Evolutionary conservation across 2,113 vertebrate species (phyloP), one percentile per base, ranked within the genome.

Genomic region (Hippocampus guttulatus): DNA sequence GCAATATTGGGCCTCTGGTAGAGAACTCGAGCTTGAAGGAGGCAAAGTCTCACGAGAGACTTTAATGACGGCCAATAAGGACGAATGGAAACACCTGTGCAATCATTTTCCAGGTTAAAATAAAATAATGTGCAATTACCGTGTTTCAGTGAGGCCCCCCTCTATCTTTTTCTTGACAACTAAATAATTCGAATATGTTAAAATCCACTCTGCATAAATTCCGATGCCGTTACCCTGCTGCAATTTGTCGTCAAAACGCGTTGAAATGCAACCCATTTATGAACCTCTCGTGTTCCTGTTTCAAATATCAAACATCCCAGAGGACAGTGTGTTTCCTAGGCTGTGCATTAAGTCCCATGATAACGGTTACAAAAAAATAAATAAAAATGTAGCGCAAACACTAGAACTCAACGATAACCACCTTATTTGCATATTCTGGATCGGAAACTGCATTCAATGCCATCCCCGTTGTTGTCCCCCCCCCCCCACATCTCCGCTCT

Each of bases 401-500:
- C 40, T 51, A 65, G 47, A 84, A 77, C 83, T 87, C 78, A 87
- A 82, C 75, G 74, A 64, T 79, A 88, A 81, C 74, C 70, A 47
- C 70, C 16, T 60, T 69, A 88, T 91, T 91, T 90, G 71, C 87
- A 91, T 92, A 79, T 83, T 60, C 51, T 70, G 82, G 79, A 85
- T 87, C 78, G 84, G 75, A 87, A 81, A 75, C 60, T 33, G 70
- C 76, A 79, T 81, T 80, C 78, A 75, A 73, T 72, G 76, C 71
- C 49, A 70, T 75, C 82, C 83, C 78, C 80, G 68, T 89, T 84
- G 88, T 64, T 47, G 8, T 33, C 18, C 18, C 27, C 18, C 25
- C 15, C 14, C 9, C 18, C 8, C 16, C 33, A 80, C 85, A 43
- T 76, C 76, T 75, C 49, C 18, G 3, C 73, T 81, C 88, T 92